Evolutionary conservation across 2,113 vertebrate species (phyloP).

Genomic region (Equus quagga): DNA sequence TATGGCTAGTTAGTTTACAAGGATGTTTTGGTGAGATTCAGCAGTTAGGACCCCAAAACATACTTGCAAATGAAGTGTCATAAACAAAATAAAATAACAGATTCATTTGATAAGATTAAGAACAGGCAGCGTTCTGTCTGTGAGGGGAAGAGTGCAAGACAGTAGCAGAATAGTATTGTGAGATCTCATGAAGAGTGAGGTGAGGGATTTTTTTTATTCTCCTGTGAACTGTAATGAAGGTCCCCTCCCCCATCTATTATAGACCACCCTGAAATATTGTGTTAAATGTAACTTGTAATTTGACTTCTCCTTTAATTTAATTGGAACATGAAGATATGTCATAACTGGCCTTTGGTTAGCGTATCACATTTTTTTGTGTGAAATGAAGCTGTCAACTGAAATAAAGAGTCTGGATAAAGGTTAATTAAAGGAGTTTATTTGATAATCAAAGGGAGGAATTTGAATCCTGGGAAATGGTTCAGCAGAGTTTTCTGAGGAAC

Average conservation of each 20-base stretch:
- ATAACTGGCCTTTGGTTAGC: background rate
- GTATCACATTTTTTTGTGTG: background rate
- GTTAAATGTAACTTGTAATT: background rate
- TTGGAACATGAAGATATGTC: background rate
- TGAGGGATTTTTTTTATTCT: background rate
- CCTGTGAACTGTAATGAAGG: background rate
- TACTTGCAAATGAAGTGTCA: background rate
- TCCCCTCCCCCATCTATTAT: background rate
- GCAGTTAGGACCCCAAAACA: background rate
- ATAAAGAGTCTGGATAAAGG: too few relatives aligned
- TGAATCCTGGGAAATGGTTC: too few relatives aligned
- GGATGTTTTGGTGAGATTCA: background rate
- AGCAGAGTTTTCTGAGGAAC: too few relatives aligned
- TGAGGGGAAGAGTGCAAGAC: background rate
- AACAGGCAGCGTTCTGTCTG: background rate
- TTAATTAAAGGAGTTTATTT: too few relatives aligned
- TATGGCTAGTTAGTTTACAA: background rate
- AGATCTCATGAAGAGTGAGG: background rate
- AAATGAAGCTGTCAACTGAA: background rate
- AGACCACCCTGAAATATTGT: accelerated
- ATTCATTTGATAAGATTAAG: background rate
- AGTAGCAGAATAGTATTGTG: background rate
- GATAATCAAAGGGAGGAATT: too few relatives aligned
- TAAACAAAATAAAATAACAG: background rate
- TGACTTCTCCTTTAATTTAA: background rate